These are phyloP conservation scores for Geopemphigus sp. DNA, from an alignment of 1,140 invertebrate genomes.

Conservation along the genomic window DNA sequence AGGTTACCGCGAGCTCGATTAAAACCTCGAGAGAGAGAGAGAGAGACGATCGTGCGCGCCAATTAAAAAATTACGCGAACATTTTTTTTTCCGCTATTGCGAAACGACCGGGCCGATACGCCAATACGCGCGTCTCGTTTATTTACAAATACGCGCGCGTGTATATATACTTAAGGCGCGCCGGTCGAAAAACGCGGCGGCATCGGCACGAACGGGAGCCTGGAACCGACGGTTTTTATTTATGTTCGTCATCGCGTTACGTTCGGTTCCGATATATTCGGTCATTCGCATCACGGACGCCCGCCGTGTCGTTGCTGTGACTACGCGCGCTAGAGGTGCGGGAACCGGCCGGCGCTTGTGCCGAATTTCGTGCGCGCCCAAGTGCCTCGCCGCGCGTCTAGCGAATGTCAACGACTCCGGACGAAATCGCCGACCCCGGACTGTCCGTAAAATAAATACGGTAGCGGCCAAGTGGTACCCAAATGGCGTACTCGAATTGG, in stretches of 20 bases:
- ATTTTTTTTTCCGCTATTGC: not conserved
- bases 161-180: not conserved
- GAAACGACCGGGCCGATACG: not conserved
- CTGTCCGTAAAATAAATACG: no score
- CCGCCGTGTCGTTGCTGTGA: no score
- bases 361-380: no score
- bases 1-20: not conserved
- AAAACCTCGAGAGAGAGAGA: not conserved
- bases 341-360: no score
- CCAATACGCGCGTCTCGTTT: not conserved
- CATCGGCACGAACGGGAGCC: no score
- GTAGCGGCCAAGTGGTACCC: no score
- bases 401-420: no score
- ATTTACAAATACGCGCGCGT: not conserved
- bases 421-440: no score
- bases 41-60: not conserved
- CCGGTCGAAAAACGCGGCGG: not conserved
- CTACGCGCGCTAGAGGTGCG: no score
- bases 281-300: not conserved
- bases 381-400: no score
- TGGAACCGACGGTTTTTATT: not conserved
- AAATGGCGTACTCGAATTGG: no score
- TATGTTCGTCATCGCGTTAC: not conserved
- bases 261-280: no score
- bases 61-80: not conserved